Conservation (phyloP, 2,797 vertebrate genomes). For the Mionectes olivaceus region DNA sequence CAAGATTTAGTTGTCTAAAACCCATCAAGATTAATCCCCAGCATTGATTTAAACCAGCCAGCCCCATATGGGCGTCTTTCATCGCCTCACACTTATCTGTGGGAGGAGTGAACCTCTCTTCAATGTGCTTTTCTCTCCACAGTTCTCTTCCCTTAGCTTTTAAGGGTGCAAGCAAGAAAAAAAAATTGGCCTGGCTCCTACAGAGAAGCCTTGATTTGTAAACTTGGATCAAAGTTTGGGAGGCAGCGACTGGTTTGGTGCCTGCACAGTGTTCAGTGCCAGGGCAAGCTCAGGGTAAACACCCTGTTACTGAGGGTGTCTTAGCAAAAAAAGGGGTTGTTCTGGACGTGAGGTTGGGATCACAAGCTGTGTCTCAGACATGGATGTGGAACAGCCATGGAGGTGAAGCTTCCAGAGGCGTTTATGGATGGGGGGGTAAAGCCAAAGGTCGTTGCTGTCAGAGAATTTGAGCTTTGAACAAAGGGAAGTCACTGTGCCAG, state of each 20-base stretch:
- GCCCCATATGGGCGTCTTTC: not conserved
- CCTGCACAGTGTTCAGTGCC: not conserved
- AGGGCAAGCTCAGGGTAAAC: not conserved
- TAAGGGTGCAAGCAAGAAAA: not conserved
- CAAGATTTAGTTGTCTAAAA: not conserved
- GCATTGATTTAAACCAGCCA: not conserved
- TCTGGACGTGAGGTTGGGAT: not conserved
- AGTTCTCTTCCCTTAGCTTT: not conserved
- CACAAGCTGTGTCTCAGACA: fast-evolving
- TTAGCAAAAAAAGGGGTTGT: not conserved
- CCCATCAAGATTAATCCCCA: not conserved
- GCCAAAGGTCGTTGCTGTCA: not conserved
- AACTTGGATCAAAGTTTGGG: not conserved
- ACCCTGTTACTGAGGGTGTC: not conserved
- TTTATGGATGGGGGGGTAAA: not conserved
- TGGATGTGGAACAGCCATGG: not conserved
- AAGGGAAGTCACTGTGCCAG: not conserved
- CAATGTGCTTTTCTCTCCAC: not conserved
- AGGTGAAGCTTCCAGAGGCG: not conserved
- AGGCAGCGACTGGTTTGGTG: not conserved
- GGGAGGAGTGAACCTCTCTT: not conserved
- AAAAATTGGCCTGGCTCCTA: not conserved
- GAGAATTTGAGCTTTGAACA: slow-evolving; percentile 19
- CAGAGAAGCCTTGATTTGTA: not conserved
- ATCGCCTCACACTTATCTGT: not conserved